Percentiles rank a stretch among this genome's conserved stretches.
phyloP scores from a whole-genome alignment of 92 coral and sea anemone genomes.

The Bergia puertoricense region DNA sequence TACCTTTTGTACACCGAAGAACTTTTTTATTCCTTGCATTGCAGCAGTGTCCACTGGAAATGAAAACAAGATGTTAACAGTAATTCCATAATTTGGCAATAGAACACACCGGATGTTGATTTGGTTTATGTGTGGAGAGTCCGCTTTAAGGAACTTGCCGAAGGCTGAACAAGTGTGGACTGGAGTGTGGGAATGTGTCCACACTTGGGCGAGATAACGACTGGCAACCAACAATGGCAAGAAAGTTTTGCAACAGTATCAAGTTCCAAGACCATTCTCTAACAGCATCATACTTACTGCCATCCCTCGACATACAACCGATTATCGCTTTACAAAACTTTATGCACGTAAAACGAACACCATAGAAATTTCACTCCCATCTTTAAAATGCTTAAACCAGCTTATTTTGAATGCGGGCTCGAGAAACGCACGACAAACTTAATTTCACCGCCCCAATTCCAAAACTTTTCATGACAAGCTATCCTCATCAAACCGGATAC shows the following conservation, averaged over 20 bases:
- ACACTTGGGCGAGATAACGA: neutral
- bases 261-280: neutral
- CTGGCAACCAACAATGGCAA: neutral
- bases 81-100: neutral
- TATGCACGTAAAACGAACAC: too few species aligned
- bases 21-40: constrained; percentile 92
- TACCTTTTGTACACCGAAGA: constrained; percentile 91
- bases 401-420: too few species aligned
- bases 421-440: neutral
- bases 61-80: neutral
- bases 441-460: neutral
- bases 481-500: too few species aligned
- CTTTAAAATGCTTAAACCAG: too few species aligned
- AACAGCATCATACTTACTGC: neutral
- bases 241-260: neutral
- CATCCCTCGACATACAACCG: too few species aligned
- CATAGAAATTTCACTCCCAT: too few species aligned
- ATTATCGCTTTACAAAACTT: too few species aligned
- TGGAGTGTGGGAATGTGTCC: neutral
- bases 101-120: neutral
- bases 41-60: constrained; percentile 86
- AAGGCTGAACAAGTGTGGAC: neutral
- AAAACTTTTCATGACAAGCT: too few species aligned
- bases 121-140: neutral
- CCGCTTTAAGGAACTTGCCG: neutral